phyloP scores from a whole-genome alignment of 2,113 vertebrate genomes.

The Peromyscus leucopus region DNA sequence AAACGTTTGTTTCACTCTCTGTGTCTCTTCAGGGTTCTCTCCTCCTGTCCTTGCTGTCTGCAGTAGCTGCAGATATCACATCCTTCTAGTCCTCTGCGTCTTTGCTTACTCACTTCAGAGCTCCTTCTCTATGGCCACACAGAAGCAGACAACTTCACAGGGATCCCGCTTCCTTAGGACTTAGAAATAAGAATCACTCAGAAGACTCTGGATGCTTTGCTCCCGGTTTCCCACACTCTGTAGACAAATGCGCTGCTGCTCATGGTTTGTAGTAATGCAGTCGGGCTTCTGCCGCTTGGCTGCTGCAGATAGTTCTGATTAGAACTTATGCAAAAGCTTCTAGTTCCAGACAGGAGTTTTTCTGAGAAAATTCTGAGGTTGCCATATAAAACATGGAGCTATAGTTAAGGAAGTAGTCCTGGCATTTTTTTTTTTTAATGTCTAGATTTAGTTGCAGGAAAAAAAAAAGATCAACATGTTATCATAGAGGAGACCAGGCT shows the following conservation, averaged over 20 bases:
- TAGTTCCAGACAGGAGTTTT: neutral
- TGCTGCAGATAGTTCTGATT: slow-evolving; percentile 33
- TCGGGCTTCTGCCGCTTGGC: neutral
- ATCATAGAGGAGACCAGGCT: neutral
- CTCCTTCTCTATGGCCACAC: neutral
- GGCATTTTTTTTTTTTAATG: neutral
- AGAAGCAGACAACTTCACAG: neutral
- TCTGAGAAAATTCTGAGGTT: slow-evolving; percentile 15
- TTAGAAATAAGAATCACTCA: neutral
- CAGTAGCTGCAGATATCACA: neutral
- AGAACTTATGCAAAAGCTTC: neutral
- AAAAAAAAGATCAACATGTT: neutral
- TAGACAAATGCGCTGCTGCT: neutral
- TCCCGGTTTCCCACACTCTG: neutral
- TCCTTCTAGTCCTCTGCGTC: neutral
- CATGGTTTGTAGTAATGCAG: neutral
- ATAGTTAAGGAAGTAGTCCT: neutral
- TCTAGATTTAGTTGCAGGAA: slow-evolving; percentile 14
- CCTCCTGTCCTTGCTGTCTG: slow-evolving; percentile 7
- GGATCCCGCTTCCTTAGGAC: slow-evolving; percentile 11
- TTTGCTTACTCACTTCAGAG: neutral
- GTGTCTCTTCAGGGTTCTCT: neutral
- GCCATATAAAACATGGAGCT: neutral
- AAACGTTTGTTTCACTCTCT: neutral
- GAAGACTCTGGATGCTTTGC: neutral